Evolutionary conservation across 2,888 invertebrate genomes (phyloP).

Genomic region (Drosophila trichaetosa): DNA sequence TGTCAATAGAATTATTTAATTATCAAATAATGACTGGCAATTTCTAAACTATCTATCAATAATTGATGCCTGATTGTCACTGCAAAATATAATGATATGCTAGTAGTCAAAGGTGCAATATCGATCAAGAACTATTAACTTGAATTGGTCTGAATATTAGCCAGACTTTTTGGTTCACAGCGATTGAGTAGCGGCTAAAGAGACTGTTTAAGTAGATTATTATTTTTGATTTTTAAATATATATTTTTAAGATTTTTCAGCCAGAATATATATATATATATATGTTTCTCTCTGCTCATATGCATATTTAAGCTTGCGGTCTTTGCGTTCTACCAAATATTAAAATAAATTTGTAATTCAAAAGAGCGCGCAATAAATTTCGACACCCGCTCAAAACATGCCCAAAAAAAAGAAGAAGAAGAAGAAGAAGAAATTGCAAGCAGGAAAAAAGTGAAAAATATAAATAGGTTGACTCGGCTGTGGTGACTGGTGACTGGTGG

Average conservation of each 20-base stretch:
- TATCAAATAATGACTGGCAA: constrained; percentile 14
- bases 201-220: background rate
- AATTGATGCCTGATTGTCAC: constrained; percentile 6
- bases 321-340: constrained; percentile 51
- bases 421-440: background rate
- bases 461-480: constrained; percentile 65
- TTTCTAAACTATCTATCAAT: constrained; percentile 17
- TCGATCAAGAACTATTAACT: background rate
- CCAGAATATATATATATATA: constrained; percentile 4
- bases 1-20: constrained; percentile 44
- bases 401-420: constrained; percentile 8
- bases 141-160: background rate
- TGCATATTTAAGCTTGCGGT: constrained; percentile 42
- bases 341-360: constrained; percentile 78
- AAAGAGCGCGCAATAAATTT: constrained; percentile 71
- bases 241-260: background rate
- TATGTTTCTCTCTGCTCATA: constrained; percentile 8
- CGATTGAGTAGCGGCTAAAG: background rate
- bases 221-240: background rate
- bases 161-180: constrained; percentile 9
- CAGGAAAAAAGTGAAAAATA: constrained; percentile 41
- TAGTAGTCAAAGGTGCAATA: background rate
- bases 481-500: background rate
- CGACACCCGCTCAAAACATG: constrained; percentile 47
- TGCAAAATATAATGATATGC: background rate